Evolutionary conservation across 2,888 invertebrate species (phyloP).

Genomic region (Cancer borealis): DNA sequence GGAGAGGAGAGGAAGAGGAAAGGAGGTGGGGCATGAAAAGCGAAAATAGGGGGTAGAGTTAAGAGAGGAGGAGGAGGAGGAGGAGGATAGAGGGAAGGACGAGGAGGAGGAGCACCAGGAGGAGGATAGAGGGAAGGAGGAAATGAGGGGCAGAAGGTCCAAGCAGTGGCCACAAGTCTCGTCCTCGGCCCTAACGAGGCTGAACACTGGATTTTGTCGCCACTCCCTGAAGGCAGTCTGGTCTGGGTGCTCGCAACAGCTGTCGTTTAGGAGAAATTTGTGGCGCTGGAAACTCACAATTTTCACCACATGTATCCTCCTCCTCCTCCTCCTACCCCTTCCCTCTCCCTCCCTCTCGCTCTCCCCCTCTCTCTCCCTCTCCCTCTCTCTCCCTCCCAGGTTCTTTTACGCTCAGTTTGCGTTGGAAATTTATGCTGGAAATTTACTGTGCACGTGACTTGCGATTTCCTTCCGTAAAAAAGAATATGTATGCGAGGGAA

Average conservation of each 20-base stretch:
- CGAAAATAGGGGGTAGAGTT: not conserved
- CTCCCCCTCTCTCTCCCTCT: not conserved
- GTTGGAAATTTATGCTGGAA: not conserved
- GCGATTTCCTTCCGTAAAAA: not conserved
- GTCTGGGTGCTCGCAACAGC: slow-evolving; percentile 16
- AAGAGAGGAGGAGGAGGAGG: not conserved
- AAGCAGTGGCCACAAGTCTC: slow-evolving; percentile 1
- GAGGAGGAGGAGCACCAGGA: not conserved
- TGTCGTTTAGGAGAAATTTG: slow-evolving; percentile 26
- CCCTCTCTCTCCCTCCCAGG: not conserved
- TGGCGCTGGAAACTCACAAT: slow-evolving; percentile 17
- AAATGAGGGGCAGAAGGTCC: not conserved
- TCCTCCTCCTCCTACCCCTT: not conserved
- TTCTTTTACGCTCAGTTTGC: not conserved
- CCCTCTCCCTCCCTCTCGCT: not conserved
- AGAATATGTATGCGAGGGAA: not conserved
- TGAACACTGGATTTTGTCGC: slow-evolving; percentile 34
- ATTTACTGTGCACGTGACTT: slow-evolving; percentile 17
- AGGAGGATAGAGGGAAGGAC: not conserved
- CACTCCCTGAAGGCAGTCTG: not conserved
- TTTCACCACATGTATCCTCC: not conserved
- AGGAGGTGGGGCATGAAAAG: not conserved
- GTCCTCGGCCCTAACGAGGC: not conserved
- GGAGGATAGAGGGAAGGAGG: not conserved
- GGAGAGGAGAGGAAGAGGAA: not conserved